Evolutionary conservation across 2,888 invertebrate genomes (phyloP), one percentile per base, ranked within the genome.

Genomic region (Eumacrocentrus americanus): DNA sequence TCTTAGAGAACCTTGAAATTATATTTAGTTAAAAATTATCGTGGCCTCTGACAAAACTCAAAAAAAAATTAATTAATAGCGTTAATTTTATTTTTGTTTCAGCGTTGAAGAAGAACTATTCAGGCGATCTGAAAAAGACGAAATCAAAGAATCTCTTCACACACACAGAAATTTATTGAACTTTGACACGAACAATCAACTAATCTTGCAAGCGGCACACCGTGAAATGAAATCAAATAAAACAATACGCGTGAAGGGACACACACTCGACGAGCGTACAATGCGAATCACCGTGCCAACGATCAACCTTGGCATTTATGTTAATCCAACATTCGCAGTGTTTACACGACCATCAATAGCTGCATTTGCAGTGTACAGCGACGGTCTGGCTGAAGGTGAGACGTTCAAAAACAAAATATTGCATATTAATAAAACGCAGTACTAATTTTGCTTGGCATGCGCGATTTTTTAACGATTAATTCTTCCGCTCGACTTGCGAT

Each of bases 321-420:
- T 90, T 35, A 93, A 93, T 82, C 90, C 92, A 0, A 83, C 86
- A 25, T 81, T 92, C 64, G 88, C 89, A 73, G 89, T 88, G 81
- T 73, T 92, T 18, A 83, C 88, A 29, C 86, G 88, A 65, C 84
- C 88, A 0, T 87, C 89, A 0, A 80, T 90, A 42, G 75, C 90
- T 51, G 79, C 83, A 29, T 69, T 85, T 48, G 80, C 84, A 48
- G 75, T 83, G 67, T 73, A 74, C 59, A 63, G 68, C 37, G 48
- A 63, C 44, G 68, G 71, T n/a, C 68, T 77, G 22, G 67, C 66
- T 48, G 76, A 75, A 80, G 81, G 82, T 82, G 67, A 65, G 59
- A n/a, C n/a, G n/a, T n/a, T n/a, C n/a, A n/a, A n/a, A n/a, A 46
- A 23, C 55, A 16, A 50, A 57, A 54, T 14, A 20, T 58, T 16